Conservation (phyloP, 2,113 vertebrate species). For the Rhodinocichla rosea region DNA sequence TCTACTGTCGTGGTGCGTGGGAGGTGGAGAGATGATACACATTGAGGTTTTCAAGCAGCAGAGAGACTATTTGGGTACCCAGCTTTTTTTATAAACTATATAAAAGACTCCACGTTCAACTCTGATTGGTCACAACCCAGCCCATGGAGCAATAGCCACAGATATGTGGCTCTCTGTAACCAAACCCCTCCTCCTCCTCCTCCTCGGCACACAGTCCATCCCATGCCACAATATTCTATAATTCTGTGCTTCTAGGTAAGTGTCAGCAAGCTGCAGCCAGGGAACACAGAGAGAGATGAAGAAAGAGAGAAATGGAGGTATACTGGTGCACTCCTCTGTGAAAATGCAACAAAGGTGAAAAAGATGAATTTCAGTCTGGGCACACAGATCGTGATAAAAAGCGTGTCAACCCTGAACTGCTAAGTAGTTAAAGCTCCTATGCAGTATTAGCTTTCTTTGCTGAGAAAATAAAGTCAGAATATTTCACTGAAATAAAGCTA, state of each 20-base stretch:
- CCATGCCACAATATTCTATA: neutral
- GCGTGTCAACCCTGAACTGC: neutral
- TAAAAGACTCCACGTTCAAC: neutral
- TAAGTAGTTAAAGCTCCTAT: neutral
- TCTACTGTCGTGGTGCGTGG: fast-evolving
- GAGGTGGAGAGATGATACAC: neutral
- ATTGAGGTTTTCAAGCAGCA: neutral
- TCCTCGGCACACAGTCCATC: neutral
- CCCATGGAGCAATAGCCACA: neutral
- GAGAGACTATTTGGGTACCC: neutral
- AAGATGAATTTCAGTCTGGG: neutral
- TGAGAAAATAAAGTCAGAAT: neutral
- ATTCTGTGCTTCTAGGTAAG: neutral
- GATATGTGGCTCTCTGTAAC: neutral
- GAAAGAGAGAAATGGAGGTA: neutral
- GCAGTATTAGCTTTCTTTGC: neutral
- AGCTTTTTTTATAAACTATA: neutral
- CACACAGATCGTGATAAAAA: neutral
- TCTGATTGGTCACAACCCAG: neutral
- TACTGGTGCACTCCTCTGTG: neutral
- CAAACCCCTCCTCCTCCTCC: neutral
- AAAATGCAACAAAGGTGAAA: neutral
- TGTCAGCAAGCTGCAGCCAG: neutral
- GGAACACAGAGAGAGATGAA: neutral
- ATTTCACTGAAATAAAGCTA: neutral